Evolutionary conservation across 1,140 invertebrate species (phyloP), one percentile per base, ranked within the genome.

Genomic region (Glossosoma conforme): DNA sequence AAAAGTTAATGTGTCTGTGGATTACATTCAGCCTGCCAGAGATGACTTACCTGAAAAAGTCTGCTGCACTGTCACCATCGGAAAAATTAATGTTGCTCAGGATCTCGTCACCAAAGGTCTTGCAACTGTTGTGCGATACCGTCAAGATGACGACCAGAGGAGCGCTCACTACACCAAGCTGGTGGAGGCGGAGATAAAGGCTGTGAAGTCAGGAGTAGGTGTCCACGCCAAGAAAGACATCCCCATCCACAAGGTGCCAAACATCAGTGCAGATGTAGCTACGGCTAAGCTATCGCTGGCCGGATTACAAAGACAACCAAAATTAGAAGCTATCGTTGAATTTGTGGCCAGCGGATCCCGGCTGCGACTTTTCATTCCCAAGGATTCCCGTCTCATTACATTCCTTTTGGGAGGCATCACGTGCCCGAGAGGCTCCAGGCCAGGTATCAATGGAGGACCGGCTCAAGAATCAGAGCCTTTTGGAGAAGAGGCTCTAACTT

Each of bases 271-370:
- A 10, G 92, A 96, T 69, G 76, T 84, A 13, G 77, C 82, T 2
- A 93, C 92, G 65, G 87, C 93, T 2, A 98, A 95, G 67, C 80
- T 93, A 65, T 94, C 93, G 69, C 75, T 98, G 54, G 88, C 94
- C 20, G 92, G 91, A 56, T 78, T 98, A 44, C 90, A 94, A 69
- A 79, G 94, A 60, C 86, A 86, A 4, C 74, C 79, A 68, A 86
- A 86, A 56, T 86, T 87, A 15, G 91, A 97, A 63, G 94, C 85
- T 10, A 81, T 95, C 11, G 93, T 97, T 2, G 96, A 98, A 66
- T 98, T 95, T 71, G 91, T 98, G 2, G 88, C 92, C 0, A 94
- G 90, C 61, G 94, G 93, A 2, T 97, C 93, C 1, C 79, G 96
- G 24, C 72, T 98, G 35, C 82, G 96, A 58, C 63, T 99, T 0